Evolutionary conservation across 2,113 vertebrate species (phyloP).

Genomic region (Dicrurus megarhynchus): DNA sequence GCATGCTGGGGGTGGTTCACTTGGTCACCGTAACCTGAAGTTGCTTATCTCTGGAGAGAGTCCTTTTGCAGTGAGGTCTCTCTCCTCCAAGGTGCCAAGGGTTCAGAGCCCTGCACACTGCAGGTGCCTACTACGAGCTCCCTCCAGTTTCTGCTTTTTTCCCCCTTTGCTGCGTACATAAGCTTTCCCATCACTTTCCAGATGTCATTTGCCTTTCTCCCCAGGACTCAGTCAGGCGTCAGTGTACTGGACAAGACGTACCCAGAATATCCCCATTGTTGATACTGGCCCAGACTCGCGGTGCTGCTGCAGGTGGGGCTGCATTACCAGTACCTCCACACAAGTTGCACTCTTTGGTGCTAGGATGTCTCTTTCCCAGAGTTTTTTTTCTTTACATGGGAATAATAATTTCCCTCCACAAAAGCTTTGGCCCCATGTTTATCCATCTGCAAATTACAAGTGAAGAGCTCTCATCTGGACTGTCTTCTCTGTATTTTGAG

Average conservation of each 20-base stretch:
- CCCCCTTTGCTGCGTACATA: not conserved
- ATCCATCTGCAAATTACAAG: not conserved
- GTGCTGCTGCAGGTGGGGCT: not conserved
- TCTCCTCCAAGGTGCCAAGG: too few species aligned
- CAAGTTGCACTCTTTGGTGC: not conserved
- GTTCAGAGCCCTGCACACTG: too few species aligned
- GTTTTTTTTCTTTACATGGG: not conserved
- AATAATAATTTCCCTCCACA: not conserved
- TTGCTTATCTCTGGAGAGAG: too few species aligned
- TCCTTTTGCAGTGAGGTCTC: too few species aligned
- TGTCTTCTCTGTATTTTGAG: not conserved
- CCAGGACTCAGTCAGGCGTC: not conserved
- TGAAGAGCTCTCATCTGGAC: not conserved
- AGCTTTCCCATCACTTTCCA: not conserved
- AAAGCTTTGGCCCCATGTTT: not conserved
- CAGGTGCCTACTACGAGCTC: not conserved
- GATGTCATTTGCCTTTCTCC: not conserved
- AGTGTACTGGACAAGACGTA: not conserved
- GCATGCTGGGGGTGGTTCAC: too few species aligned
- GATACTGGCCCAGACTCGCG: not conserved
- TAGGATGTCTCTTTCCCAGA: not conserved
- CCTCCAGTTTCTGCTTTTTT: not conserved
- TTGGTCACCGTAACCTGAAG: too few species aligned
- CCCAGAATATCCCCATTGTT: not conserved
- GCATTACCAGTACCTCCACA: not conserved